Base-by-base conservation (phyloP, 2,797 vertebrate genomes). In the Phylloscopus collybita region DNA sequence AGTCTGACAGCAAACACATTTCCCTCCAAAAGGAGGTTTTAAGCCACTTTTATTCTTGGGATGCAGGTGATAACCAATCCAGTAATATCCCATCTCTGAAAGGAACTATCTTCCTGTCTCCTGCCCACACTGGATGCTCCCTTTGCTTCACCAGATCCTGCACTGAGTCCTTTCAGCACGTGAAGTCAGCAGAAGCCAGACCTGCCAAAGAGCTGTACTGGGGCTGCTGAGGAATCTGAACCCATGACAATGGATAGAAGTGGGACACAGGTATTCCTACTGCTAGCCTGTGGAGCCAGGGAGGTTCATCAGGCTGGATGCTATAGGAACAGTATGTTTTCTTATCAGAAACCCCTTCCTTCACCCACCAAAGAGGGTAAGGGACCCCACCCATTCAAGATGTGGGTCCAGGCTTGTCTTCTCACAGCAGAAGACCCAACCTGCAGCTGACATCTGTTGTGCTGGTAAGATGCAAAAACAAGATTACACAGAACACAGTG, bases 381-480 rank as follows among this genome's bases (percentile, higher is more conserved):
- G 32, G 40, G 17, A 25, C 38, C 36, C 57, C 57, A 50, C 47
- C 59, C 50, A 83, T 9, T 32, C 53, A 40, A 90, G 66, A 80
- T 14, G 56, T 86, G 67, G 40, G 80, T 50, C 62, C 57, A 88
- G 82, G 59, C 82, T 90, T 88, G 56, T 53, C 51, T 79, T 71
- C 66, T 76, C 50, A 60, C 0, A 0, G n/a, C 76, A 92, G 85
- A 74, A 83, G 53, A 94, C 22, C 30, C 76, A 93, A 90, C 88
- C 83, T 92, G 80, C 60, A 75, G 76, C 82, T 96, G 70, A 56
- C 82, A 93, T 74, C 85, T 91, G 86, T 62, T 90, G 73, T 82
- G 85, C 20, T 86, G 66, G 92, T 91, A 80, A 93, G 92, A 94
- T 93, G 73, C 56, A 86, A 80, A 90, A 93, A 75, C 49, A 92